Percentiles rank a stretch among this genome's conserved stretches.
phyloP scores from a whole-genome alignment of 2,888 invertebrate genomes.

The Calameuta filiformis region DNA sequence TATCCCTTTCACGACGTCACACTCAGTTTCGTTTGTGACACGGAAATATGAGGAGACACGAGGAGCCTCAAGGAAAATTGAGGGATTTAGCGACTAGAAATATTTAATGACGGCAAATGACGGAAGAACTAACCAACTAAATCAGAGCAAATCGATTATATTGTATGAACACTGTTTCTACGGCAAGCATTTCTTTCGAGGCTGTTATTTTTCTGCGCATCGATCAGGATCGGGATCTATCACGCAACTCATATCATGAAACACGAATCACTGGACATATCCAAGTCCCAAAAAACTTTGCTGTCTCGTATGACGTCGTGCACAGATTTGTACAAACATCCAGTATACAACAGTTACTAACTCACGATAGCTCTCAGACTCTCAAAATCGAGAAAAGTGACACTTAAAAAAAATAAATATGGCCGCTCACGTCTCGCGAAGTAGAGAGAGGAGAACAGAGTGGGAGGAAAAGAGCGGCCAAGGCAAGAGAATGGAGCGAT shows the following conservation, averaged over 20 bases:
- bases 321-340: neutral
- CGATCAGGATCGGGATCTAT: conserved; percentile 34
- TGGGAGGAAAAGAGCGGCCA: neutral
- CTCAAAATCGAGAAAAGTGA: conserved; percentile 10
- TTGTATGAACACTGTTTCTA: conserved; percentile 46
- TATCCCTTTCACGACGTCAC: neutral
- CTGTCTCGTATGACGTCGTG: neutral
- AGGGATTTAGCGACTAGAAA: neutral
- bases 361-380: neutral
- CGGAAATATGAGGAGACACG: neutral
- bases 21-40: neutral
- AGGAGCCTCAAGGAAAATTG: neutral
- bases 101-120: neutral
- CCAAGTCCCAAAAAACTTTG: neutral
- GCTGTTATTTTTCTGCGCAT: conserved; percentile 33
- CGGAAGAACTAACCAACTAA: conserved; percentile 8
- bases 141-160: conserved; percentile 39
- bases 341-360: neutral
- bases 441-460: conserved; percentile 5
- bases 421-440: conserved; percentile 10
- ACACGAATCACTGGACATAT: neutral
- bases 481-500: neutral
- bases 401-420: conserved; percentile 19
- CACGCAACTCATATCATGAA: conserved; percentile 48
- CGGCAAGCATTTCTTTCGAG: conserved; percentile 31